Conservation (phyloP, 2,113 vertebrate genomes). For the Boleophthalmus pectinirostris region DNA sequence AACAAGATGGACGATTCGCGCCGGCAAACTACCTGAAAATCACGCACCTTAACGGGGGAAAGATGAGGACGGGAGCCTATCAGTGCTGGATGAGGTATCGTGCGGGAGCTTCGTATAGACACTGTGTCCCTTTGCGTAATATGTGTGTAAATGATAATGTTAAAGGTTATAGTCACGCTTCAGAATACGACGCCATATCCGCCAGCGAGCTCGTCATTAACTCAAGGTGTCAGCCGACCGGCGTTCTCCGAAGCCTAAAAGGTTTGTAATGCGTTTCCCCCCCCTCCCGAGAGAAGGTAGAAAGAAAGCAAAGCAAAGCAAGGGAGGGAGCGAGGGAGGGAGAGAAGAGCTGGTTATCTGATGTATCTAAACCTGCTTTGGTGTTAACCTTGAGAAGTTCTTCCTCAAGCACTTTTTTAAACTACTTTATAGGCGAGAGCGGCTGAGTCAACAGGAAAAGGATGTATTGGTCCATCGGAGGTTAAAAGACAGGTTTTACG, state of each 20-base stretch:
- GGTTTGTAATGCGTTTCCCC: slow-evolving; percentile 38
- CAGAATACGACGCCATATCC: slow-evolving; percentile 62
- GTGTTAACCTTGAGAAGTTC: slow-evolving; percentile 48
- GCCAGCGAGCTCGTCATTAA: slow-evolving; percentile 72
- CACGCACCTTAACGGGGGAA: slow-evolving; percentile 55
- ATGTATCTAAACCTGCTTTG: slow-evolving; percentile 32
- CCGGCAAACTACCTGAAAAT: slow-evolving; percentile 61
- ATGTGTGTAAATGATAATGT: slow-evolving; percentile 72
- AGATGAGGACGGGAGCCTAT: slow-evolving; percentile 52
- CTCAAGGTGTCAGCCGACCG: slow-evolving; percentile 73
- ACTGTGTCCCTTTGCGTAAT: slow-evolving; percentile 69
- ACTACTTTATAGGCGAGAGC: neutral
- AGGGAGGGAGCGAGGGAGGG: slow-evolving; percentile 1
- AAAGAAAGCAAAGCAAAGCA: too few relatives aligned
- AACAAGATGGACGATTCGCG: slow-evolving; percentile 65
- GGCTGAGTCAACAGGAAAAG: slow-evolving; percentile 4
- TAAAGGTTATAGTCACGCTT: slow-evolving; percentile 79
- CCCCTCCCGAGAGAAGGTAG: slow-evolving; percentile 4
- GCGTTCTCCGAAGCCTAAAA: slow-evolving; percentile 65
- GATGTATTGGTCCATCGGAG: neutral
- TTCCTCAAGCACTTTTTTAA: slow-evolving; percentile 5
- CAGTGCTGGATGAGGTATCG: slow-evolving; percentile 68
- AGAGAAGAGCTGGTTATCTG: slow-evolving; percentile 32
- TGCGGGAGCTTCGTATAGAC: slow-evolving; percentile 61
- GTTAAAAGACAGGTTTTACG: neutral